phyloP scores from a whole-genome alignment of 2,113 vertebrate genomes.

The Cephalopholis sonnerati region DNA sequence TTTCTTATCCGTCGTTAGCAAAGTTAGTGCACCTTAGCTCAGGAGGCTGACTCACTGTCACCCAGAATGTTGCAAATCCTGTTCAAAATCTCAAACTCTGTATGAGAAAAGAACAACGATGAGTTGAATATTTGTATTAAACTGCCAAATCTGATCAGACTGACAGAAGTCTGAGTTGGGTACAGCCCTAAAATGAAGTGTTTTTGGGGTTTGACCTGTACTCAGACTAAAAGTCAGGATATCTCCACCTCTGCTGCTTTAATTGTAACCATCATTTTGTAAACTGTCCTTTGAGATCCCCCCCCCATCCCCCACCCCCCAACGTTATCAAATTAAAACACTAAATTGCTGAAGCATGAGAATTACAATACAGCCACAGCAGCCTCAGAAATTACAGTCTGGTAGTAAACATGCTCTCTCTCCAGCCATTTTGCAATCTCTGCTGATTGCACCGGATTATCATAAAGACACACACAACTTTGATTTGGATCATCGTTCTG shows the following conservation, averaged over 20 bases:
- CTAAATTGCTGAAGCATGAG: constrained; percentile 8
- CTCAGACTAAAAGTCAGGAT: not conserved
- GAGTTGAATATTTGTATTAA: no score
- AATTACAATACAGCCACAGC: constrained; percentile 5
- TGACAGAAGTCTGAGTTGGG: no score
- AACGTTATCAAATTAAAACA: not conserved
- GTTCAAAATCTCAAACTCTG: no score
- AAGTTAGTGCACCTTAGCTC: no score
- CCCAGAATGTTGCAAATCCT: no score
- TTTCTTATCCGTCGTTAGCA: no score
- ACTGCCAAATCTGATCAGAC: no score
- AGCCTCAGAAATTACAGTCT: constrained; percentile 18
- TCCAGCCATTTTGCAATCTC: constrained; percentile 51
- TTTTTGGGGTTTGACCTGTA: not conserved
- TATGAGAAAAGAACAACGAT: no score
- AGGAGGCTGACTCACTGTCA: no score
- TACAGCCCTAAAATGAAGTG: not conserved
- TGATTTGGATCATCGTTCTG: constrained; percentile 53
- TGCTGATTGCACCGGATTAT: constrained; percentile 66
- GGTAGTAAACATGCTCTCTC: constrained; percentile 21
- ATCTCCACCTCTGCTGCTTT: not conserved
- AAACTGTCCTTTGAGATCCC: not conserved
- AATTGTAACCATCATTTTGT: not conserved
- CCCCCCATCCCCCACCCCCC: no score
- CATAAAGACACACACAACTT: constrained; percentile 58